These are phyloP conservation scores for Pithys albifrons DNA, from an alignment of 2,113 vertebrate genomes.

Conservation along the genomic window DNA sequence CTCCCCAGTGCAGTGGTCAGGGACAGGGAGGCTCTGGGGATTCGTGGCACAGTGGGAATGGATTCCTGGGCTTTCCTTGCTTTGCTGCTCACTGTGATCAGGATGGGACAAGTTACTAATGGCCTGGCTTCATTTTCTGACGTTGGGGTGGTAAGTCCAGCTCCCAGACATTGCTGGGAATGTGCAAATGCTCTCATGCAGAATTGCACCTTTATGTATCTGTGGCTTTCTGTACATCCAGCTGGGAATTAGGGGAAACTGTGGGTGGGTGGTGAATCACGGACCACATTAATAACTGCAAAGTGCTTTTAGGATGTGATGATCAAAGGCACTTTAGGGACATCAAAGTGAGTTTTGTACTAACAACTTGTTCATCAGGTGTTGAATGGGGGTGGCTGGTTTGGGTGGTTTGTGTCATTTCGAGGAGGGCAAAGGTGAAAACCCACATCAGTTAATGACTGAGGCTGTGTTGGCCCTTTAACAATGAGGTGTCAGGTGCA, in stretches of 20 bases:
- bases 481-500: background rate
- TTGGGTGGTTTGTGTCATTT: background rate
- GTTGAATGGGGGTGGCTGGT: background rate
- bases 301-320: constrained; percentile 38
- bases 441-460: background rate
- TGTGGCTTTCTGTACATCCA: background rate
- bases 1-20: background rate
- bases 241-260: background rate
- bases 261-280: background rate
- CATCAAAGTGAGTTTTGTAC: background rate
- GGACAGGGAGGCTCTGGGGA: background rate
- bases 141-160: background rate
- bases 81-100: background rate
- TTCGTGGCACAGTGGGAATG: fast-evolving
- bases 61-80: background rate
- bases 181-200: fast-evolving
- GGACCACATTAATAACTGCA: constrained; percentile 49
- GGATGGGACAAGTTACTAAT: background rate
- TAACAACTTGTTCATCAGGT: fast-evolving
- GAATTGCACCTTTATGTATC: background rate
- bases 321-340: constrained; percentile 66
- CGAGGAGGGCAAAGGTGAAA: background rate
- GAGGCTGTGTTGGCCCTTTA: background rate
- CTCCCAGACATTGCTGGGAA: background rate
- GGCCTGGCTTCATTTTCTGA: background rate